Conservation (phyloP, 2,113 vertebrate species). For the Triplophysa tibetana region DNA sequence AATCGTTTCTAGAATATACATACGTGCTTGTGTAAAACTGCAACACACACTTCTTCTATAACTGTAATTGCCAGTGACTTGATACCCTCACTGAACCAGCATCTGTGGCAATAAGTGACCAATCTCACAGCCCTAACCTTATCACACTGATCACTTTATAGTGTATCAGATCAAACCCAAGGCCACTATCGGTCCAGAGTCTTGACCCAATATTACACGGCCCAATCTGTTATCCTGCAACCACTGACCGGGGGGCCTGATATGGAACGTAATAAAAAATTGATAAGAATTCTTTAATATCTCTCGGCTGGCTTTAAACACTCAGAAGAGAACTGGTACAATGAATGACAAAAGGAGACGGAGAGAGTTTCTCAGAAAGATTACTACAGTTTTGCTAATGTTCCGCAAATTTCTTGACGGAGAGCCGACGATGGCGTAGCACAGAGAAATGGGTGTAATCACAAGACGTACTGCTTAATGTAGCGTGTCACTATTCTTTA, state of each 20-base stretch:
- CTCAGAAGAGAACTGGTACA: slow-evolving; percentile 16
- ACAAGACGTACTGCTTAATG: neutral
- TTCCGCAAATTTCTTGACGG: slow-evolving; percentile 20
- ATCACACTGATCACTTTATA: slow-evolving; percentile 28
- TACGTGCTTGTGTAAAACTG: neutral
- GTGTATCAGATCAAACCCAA: slow-evolving; percentile 31
- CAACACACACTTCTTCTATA: neutral
- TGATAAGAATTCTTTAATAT: slow-evolving; percentile 50
- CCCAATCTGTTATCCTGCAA: slow-evolving; percentile 25
- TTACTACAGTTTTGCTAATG: slow-evolving; percentile 32
- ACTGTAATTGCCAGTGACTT: slow-evolving; percentile 6
- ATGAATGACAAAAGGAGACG: slow-evolving; percentile 30
- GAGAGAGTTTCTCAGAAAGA: slow-evolving; percentile 37
- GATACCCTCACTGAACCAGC: slow-evolving; percentile 25
- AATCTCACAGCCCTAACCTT: slow-evolving; percentile 17
- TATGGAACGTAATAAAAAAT: slow-evolving; percentile 44
- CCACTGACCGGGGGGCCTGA: slow-evolving; percentile 20
- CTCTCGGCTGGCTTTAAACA: slow-evolving; percentile 22
- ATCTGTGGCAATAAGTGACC: slow-evolving; percentile 12
- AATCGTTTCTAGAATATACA: neutral
- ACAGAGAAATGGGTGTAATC: slow-evolving; percentile 32
- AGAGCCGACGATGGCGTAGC: slow-evolving; percentile 1
- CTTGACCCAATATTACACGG: slow-evolving; percentile 27
- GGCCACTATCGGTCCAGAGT: slow-evolving; percentile 23
- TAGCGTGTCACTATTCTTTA: neutral